Evolutionary conservation across 2,113 vertebrate genomes (phyloP), one percentile per base, ranked within the genome.

Genomic region (Petaurus breviceps): DNA sequence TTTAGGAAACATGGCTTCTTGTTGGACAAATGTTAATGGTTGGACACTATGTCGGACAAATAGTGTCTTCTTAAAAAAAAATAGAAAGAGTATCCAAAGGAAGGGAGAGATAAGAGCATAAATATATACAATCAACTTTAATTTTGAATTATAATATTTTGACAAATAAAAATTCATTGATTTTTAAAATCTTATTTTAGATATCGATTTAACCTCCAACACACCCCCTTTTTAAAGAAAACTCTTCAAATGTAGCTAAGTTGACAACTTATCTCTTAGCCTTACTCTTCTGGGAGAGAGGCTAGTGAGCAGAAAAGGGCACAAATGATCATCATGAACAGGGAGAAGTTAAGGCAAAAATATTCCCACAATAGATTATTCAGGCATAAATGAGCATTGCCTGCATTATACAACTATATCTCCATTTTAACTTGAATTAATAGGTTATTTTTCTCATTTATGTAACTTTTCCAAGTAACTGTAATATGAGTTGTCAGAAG

Each of bases 401-500:
- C n/a, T 43, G 7, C 43, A 43, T 84, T 43, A 43, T 1, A 84
- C 7, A 91, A 95, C 47, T 14, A 92, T 43, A 19, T 22, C 51
- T 68, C 91, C 91, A 47, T 24, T 92, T 91, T 31, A 49, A 9
- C 91, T 4, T 51, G 89, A 94, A 31, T 43, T 77, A 77, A 94
- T 77, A 19, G 12, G 47, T 93, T 16, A 8, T 94, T 84, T 68
- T 2, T 97, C 46, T 28, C 50, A 16, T 6, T 91, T 84, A 51
- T 25, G n/a, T 46, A 92, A 77, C 61, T 95, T 97, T 96, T 77
- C 47, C 68, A n/a, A 95, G 61, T 25, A 93, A 51, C 31, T 51
- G 22, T 7, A 84, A 92, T 47, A 90, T 52, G 49, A 77, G 92
- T 77, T 92, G 54, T 9, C 51, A 57, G 84, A 93, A 43, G 91